Percentiles rank a stretch among this genome's conserved stretches.
Evolutionary conservation across 2,113 vertebrate genomes (phyloP).

Genomic region (Echinops telfairi): DNA sequence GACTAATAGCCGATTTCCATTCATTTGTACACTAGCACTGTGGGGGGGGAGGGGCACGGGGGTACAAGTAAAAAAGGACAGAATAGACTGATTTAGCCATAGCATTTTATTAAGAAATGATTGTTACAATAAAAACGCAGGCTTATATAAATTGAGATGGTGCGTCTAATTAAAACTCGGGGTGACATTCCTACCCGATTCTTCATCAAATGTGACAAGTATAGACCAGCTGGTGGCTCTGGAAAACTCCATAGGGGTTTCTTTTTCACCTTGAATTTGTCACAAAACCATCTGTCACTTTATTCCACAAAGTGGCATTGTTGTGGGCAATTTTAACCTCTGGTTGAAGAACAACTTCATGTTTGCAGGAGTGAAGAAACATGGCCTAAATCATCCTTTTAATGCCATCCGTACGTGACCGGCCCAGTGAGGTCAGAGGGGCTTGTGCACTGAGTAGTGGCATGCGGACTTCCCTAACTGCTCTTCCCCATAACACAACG

Average conservation of each 20-base stretch:
- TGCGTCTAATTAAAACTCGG: neutral
- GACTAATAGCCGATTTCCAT: neutral
- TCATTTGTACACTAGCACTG: constrained; percentile 30
- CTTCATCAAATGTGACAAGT: constrained; percentile 43
- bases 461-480: neutral
- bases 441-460: neutral
- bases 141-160: neutral
- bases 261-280: neutral
- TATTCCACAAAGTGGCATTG: neutral
- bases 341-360: neutral
- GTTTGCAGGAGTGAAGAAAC: neutral
- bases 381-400: neutral
- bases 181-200: neutral
- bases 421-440: neutral
- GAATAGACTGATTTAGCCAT: constrained; percentile 15
- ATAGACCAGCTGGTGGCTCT: constrained; percentile 49
- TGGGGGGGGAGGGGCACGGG: neutral
- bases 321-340: neutral
- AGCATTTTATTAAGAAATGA: neutral
- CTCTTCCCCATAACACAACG: neutral
- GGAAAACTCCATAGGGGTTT: neutral
- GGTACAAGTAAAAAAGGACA: neutral
- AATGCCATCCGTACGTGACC: neutral
- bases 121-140: neutral
- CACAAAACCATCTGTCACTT: constrained; percentile 59